These are phyloP conservation scores for Eumeta japonica DNA, from an alignment of 1,140 invertebrate species.

Conservation along the genomic window DNA sequence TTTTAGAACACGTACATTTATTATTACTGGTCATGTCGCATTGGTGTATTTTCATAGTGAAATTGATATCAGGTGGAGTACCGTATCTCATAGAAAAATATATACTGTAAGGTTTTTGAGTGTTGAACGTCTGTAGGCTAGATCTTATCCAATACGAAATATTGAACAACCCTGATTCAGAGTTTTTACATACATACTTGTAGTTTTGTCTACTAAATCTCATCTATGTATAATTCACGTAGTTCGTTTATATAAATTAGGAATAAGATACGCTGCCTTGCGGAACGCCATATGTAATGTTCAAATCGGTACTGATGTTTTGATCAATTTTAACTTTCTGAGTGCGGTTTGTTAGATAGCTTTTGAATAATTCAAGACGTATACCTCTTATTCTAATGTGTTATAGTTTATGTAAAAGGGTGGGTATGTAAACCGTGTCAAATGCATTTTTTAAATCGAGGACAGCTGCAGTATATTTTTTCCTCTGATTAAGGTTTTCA, in stretches of 20 bases:
- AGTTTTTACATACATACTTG: background rate
- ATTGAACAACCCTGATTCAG: background rate
- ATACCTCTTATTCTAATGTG: slow-evolving; percentile 1
- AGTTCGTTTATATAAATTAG: slow-evolving; percentile 3
- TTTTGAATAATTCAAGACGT: background rate
- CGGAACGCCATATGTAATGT: background rate
- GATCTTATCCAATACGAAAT: background rate
- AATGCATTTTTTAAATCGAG: slow-evolving; percentile 2
- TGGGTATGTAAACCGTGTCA: slow-evolving; percentile 1
- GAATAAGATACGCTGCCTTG: background rate
- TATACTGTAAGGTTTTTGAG: background rate
- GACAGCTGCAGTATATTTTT: background rate
- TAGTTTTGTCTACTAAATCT: background rate
- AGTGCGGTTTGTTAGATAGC: background rate
- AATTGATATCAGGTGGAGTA: background rate
- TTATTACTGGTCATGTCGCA: background rate
- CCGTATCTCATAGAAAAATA: background rate
- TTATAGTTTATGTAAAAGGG: slow-evolving; percentile 1
- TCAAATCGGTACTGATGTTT: background rate
- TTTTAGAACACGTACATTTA: too few relatives aligned
- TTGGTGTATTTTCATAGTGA: background rate
- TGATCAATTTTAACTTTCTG: slow-evolving; percentile 1
- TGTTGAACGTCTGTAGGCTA: background rate
- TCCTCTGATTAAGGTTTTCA: too few relatives aligned
- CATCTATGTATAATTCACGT: background rate